Evolutionary conservation across 1,140 invertebrate genomes (phyloP), one percentile per base, ranked within the genome.

Genomic region (Cepaea nemoralis): DNA sequence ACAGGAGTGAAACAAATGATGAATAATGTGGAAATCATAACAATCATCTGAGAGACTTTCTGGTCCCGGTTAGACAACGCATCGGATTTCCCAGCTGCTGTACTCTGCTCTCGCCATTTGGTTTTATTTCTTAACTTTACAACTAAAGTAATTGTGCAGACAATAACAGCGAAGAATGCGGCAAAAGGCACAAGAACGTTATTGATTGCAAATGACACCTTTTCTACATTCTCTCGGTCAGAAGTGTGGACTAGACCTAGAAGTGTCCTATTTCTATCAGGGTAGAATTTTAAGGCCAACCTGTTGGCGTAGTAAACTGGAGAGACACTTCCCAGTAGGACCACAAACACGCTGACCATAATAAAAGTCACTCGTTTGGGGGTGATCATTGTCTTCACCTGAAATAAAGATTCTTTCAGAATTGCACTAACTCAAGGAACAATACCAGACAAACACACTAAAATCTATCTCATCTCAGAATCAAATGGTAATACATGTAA

Each of bases 121-220:
- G 69, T 70, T 70, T 70, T 70, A 2, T 70, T n/a, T 39, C n/a
- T 70, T 70, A 70, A 70, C 40, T 70, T 39, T 0, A 70, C 69
- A 5, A 70, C 69, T 40, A 70, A 42, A 70, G 24, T n/a, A 24
- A 70, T 42, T 24, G 69, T 70, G 22, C 69, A 40, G 6, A 70
- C 40, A 39, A 70, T 42, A 2, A 70, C 69, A 40, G 69, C 37
- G 16, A 42, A 24, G 22, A 70, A 70, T 70, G 69, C 35, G 1
- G 35, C 19, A 10, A 39, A 70, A 3, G 69, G 69, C 2, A 39
- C 10, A 10, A 40, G 1, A 24, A 70, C 69, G 27, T 42, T 70
- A 24, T 70, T 70, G 24, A 70, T 70, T 24, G 69, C 35, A 22
- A 70, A 70, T 39, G 69, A 70, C 16, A 70, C 19, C 40, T 70